Evolutionary conservation across 2,113 vertebrate species (phyloP), one percentile per base, ranked within the genome.

Genomic region (Melozone crissalis): DNA sequence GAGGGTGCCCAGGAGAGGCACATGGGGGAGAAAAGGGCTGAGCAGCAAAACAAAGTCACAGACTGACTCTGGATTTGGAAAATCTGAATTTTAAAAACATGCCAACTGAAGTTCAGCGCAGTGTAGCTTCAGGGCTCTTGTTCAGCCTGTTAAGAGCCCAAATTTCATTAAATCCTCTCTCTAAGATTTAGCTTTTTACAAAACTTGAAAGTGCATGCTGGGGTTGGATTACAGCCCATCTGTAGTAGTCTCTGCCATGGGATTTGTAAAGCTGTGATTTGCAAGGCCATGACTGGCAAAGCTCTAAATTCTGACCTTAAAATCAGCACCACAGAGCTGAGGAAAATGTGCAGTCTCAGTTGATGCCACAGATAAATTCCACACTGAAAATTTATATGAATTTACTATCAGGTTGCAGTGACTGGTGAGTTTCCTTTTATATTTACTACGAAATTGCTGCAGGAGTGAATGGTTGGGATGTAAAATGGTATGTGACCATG

Each of bases 191-290:
- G 85, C 27, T 76, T 94, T 94, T 90, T 65, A 37, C 49, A 68
- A 77, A 92, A 78, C 77, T 72, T 89, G 73, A 30, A 84, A 84
- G 57, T 59, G 69, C 77, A 84, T 33, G 81, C 87, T 84, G 93
- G 80, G 52, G 14, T 58, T 94, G 91, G 91, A 85, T 66, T 76
- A 75, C 54, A 94, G 89, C 87, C 89, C 91, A 91, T 87, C 62
- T 75, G 66, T 57, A 78, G 91, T 37, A 55, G 77, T 76, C 77
- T 51, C 68, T 95, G 89, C 80, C 43, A 28, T 79, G 84, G 61
- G 77, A 65, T 95, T 95, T 95, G 65, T 75, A 81, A 95, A 95
- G 76, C 90, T 88, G 72, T 84, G 88, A 65, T 91, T 95, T 95
- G 73, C 73, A 89, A 94, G 92, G 73, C 90, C 23, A 7, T 72